Evolutionary conservation across 2,888 invertebrate species (phyloP), one percentile per base, ranked within the genome.

Genomic region (Stenolophus ochropezus): DNA sequence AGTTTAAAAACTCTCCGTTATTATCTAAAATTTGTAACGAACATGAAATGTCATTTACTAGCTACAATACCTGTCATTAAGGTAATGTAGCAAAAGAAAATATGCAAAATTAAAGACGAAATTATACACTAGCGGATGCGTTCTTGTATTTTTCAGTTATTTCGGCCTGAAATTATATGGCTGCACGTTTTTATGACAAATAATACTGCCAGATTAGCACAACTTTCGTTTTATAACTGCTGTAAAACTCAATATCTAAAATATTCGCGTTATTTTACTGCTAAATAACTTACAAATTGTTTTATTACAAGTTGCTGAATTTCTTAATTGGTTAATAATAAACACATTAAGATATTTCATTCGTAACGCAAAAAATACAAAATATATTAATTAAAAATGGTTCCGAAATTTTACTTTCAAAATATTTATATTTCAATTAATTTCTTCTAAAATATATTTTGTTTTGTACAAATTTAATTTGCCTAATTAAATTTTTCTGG

Each of bases 31-130:
- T 61, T 23, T 61, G 25, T 61, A 61, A 69, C 69, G 47, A 69
- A 69, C 33, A 73, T 49, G 76, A 76, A 76, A 76, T 76, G 76
- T 76, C 76, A 56, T 76, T 58, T 76, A 33, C 58, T 14, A 51
- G 53, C 51, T 53, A 76, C 58, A 76, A 76, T 76, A 76, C 33
- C 27, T 11, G 53, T 56, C 14, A 53, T 73, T 73, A 73, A 20
- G 11, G 14, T 61, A 61, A 56, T 61, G 25, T 61, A 23, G 21
- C 21, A 61, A 61, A 69, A 69, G 69, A 23, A 69, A 69, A 69
- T 69, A 69, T 69, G 69, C 69, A 69, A 69, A 69, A 42, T 69
- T 69, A 69, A 42, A 69, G 14, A 21, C 42, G 2, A 69, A 69
- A 69, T 20, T 47, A 65, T 65, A 65, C 65, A n/a, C 25, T 65